Percentiles rank a stretch among this genome's conserved stretches.
These are phyloP conservation scores for Emydura subglobosa DNA, from an alignment of 2,113 vertebrate genomes.

Conservation along the genomic window DNA sequence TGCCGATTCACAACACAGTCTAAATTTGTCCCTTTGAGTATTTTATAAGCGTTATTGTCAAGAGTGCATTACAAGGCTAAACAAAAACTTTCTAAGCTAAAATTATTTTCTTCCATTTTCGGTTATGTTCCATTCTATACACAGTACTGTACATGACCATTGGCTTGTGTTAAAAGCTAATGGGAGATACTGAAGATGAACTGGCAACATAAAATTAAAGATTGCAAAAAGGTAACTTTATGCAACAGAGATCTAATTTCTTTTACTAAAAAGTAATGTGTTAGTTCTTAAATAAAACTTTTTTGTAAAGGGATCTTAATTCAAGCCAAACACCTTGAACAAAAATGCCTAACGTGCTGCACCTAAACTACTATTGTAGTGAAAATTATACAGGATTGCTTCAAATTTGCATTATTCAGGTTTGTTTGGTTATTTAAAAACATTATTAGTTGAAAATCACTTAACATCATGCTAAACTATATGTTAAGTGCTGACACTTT, in stretches of 20 bases:
- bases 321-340: background rate
- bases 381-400: background rate
- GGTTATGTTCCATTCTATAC: background rate
- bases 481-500: background rate
- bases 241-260: background rate
- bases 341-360: background rate
- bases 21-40: background rate
- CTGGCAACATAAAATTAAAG: background rate
- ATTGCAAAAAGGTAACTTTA: background rate
- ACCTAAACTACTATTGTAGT: rapidly evolving
- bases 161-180: background rate
- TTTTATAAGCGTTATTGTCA: background rate
- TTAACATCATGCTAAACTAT: background rate
- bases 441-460: background rate
- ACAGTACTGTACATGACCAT: background rate
- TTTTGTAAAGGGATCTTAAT: background rate
- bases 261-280: background rate
- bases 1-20: background rate
- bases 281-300: background rate
- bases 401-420: background rate
- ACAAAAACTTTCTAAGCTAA: background rate
- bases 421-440: background rate
- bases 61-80: background rate
- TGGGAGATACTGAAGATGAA: background rate
- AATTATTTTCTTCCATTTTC: background rate